Base-by-base conservation (phyloP, 2,113 vertebrate genomes). In the Epinephelus lanceolatus region DNA sequence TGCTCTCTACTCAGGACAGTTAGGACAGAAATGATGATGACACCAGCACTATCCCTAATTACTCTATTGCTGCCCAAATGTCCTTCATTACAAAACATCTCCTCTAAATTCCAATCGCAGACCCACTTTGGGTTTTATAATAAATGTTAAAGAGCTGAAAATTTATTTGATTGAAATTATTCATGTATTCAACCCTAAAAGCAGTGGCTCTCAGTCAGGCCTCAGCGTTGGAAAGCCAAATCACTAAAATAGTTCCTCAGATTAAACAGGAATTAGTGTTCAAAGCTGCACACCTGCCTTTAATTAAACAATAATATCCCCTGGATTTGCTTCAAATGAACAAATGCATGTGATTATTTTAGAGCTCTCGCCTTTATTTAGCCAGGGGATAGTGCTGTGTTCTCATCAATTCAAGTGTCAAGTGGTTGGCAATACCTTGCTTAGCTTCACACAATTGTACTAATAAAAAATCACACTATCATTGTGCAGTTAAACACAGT, bases 251-350 rank as follows among this genome's bases (percentile, higher is more conserved):
- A 86, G 66, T 27, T 62, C 55, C 45, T 12, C 37, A 80, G 55
- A 86, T 87, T 79, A 70, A 89, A 76, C 5, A 10, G 69, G 80
- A 78, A 87, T 89, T 80, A 87, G 57, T 53, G 30, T 81, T 80
- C 19, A 68, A 84, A 86, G 21, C 76, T 13, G 1, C 27, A 78
- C 83, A 83, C 76, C 71, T 75, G 78, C 60, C 70, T 82, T 72
- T 73, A 83, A 78, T 88, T 63, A 80, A 82, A 53, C 13, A 18
- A 17, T 70, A 42, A 49, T 73, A 60, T 80, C 25, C 53, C 15
- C 62, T 82, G 72, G 89, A 62, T 53, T 61, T 27, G 52, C 40
- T 70, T 81, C 53, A 85, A 52, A 71, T 63, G 15, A 83, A 78
- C 52, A 83, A 71, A 61, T 75, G 21, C 53, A 62, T 76, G 69